Evolutionary conservation across 2,888 invertebrate species (phyloP).

Genomic region (Drosophila histrio): DNA sequence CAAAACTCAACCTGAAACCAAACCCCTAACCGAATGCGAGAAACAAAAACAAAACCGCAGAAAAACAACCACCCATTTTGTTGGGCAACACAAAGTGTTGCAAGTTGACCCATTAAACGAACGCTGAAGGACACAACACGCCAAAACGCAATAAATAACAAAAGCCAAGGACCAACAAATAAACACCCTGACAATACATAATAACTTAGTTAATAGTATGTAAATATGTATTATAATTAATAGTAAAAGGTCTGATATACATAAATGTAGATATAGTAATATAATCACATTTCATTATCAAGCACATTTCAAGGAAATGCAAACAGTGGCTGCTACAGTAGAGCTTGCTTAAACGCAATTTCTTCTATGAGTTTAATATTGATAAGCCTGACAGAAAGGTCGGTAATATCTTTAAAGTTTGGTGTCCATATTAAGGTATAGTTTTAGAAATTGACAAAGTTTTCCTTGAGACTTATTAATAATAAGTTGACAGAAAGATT

Average conservation of each 20-base stretch:
- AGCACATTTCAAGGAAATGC: background rate
- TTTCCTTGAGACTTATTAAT: no score
- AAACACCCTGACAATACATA: background rate
- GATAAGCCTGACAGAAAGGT: no score
- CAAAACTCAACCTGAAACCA: background rate
- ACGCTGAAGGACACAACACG: conserved; percentile 14
- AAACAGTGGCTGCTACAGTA: background rate
- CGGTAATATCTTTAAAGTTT: no score
- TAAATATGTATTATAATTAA: background rate
- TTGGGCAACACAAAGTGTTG: conserved; percentile 1
- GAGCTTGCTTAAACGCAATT: background rate
- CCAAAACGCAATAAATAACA: conserved; percentile 11
- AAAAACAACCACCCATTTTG: conserved; percentile 14
- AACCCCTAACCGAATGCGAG: background rate
- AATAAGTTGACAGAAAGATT: no score
- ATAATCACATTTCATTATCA: background rate
- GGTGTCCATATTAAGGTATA: no score
- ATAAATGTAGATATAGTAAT: background rate
- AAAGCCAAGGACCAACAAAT: conserved; percentile 1
- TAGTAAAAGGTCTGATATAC: background rate
- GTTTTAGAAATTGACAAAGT: no score
- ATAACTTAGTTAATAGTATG: background rate
- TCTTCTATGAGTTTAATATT: background rate
- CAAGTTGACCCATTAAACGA: conserved; percentile 29
- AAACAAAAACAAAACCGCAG: background rate